phyloP scores from a whole-genome alignment of 2,113 vertebrate genomes.

The Stigmatopora nigra region DNA sequence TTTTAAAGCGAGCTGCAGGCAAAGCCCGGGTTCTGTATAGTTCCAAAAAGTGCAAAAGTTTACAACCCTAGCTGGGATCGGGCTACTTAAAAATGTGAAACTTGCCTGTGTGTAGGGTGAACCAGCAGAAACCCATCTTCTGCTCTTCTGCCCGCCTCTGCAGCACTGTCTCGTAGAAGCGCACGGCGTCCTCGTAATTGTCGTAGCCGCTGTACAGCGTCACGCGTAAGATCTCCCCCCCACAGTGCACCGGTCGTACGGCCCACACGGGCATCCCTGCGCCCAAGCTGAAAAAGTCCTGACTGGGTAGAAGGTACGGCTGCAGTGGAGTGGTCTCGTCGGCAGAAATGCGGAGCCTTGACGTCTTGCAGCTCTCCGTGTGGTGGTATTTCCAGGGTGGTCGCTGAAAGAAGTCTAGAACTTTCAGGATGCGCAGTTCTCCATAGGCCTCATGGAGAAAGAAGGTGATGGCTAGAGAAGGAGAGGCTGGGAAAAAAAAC shows the following conservation, averaged over 20 bases:
- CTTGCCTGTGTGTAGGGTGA: conserved; percentile 64
- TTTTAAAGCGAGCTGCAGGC: conserved; percentile 83
- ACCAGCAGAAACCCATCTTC: conserved; percentile 74
- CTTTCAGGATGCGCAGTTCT: conserved; percentile 77
- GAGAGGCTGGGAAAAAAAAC: conserved; percentile 64
- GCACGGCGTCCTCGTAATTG: conserved; percentile 82
- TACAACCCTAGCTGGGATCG: background rate
- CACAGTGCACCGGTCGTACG: conserved; percentile 73
- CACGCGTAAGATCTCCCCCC: conserved; percentile 78
- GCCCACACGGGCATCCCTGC: conserved; percentile 87
- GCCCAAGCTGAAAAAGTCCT: conserved; percentile 83
- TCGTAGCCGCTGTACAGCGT: conserved; percentile 82
- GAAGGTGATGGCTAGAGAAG: conserved; percentile 82
- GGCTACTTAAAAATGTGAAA: background rate
- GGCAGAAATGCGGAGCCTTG: conserved; percentile 52
- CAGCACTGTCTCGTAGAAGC: conserved; percentile 84
- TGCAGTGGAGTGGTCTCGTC: conserved; percentile 31
- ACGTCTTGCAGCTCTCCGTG: conserved; percentile 51
- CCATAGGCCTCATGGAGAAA: conserved; percentile 80
- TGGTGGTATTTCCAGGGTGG: conserved; percentile 82
- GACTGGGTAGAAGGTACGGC: conserved; percentile 58
- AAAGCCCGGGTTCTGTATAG: conserved; percentile 36
- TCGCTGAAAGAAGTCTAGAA: conserved; percentile 78
- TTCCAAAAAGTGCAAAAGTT: background rate
- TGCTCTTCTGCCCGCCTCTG: conserved; percentile 73